These are phyloP conservation scores for Zoanthus sansibaricus DNA, from an alignment of 92 coral and sea anemone genomes.

Conservation along the genomic window DNA sequence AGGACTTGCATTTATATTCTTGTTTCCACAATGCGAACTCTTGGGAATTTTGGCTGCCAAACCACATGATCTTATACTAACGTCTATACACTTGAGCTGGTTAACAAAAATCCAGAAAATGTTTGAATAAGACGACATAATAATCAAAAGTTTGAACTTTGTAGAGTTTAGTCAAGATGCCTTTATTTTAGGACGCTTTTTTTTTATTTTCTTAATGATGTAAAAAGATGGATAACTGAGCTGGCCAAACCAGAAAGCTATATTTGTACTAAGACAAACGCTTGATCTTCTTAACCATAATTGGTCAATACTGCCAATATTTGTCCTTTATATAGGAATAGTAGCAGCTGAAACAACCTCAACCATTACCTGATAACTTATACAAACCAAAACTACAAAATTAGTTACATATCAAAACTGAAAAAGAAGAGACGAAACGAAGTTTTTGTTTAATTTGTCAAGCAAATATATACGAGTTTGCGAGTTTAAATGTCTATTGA, in stretches of 20 bases:
- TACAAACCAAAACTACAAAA: background rate
- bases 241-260: background rate
- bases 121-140: background rate
- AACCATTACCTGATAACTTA: background rate
- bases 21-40: too few relatives aligned
- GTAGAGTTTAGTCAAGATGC: too few relatives aligned
- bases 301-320: slow-evolving; percentile 3
- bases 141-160: background rate
- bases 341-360: slow-evolving; percentile 23
- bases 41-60: too few relatives aligned
- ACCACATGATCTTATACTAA: too few relatives aligned
- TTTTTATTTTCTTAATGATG: too few relatives aligned
- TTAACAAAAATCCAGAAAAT: background rate
- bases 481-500: too few relatives aligned
- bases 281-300: background rate
- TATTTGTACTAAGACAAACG: background rate
- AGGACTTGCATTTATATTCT: too few relatives aligned
- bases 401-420: background rate
- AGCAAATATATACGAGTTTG: too few relatives aligned
- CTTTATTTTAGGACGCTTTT: background rate
- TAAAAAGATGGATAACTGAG: too few relatives aligned
- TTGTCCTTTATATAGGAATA: background rate
- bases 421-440: background rate
- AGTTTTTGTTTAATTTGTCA: too few relatives aligned
- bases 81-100: background rate